A percentile compares a stretch with the other conserved stretches of the same genome.
Evolutionary conservation across 2,113 vertebrate genomes (phyloP).

Genomic region (Centrocercus urophasianus): DNA sequence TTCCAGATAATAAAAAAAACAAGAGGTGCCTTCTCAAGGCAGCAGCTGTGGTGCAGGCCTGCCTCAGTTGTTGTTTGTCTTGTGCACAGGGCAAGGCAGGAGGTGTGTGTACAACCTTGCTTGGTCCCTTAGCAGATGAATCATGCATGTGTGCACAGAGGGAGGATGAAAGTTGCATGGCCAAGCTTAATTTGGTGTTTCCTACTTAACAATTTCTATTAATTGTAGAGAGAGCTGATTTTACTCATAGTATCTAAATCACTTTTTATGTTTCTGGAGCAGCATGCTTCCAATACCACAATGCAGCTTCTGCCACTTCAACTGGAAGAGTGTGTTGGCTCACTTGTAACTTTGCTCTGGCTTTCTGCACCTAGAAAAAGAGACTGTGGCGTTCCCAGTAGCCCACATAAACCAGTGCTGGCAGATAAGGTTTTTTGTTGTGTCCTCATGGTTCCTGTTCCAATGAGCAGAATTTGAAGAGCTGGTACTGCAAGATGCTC

Average conservation of each 20-base stretch:
- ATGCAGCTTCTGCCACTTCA: neutral
- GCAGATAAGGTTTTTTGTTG: neutral
- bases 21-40: neutral
- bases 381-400: neutral
- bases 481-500: neutral
- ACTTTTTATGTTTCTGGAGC: neutral
- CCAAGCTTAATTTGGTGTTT: neutral
- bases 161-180: neutral
- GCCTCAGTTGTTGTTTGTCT: slow-evolving; percentile 13
- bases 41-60: neutral
- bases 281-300: neutral
- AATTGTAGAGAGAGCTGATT: neutral
- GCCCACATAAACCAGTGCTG: neutral
- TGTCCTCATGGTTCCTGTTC: neutral
- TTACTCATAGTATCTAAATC: neutral
- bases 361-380: neutral
- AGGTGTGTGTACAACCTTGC: neutral
- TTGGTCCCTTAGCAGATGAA: neutral
- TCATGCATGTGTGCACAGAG: neutral
- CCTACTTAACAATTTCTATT: neutral
- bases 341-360: neutral
- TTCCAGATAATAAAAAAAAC: neutral
- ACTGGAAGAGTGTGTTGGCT: neutral
- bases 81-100: neutral
- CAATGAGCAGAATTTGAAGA: neutral